These are phyloP conservation scores for Coluber constrictor DNA, from an alignment of 2,797 vertebrate species.

Conservation along the genomic window DNA sequence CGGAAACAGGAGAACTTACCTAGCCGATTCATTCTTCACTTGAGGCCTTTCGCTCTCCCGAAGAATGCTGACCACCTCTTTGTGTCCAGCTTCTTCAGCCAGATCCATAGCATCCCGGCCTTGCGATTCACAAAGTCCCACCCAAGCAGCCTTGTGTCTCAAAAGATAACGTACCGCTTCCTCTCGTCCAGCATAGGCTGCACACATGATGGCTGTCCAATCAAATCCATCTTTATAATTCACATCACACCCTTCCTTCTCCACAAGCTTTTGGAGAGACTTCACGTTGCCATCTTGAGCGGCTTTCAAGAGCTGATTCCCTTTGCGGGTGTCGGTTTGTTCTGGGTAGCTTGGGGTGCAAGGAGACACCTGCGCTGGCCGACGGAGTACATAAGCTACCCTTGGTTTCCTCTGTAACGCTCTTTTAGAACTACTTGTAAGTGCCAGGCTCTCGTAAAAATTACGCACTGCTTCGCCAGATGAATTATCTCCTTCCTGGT, in stretches of 20 bases:
- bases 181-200: slow-evolving; percentile 77
- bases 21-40: slow-evolving; percentile 31
- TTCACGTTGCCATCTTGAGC: slow-evolving; percentile 81
- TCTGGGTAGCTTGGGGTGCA: not conserved
- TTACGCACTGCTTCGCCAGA: slow-evolving; percentile 73
- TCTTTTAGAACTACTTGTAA: not conserved
- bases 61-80: slow-evolving; percentile 54
- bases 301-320: slow-evolving; percentile 73
- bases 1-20: not conserved
- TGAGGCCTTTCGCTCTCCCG: slow-evolving; percentile 49
- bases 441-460: slow-evolving; percentile 78
- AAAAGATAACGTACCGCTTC: slow-evolving; percentile 77
- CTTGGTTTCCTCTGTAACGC: slow-evolving; percentile 13
- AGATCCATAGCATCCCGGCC: slow-evolving; percentile 78
- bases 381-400: not conserved
- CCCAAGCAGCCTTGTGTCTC: slow-evolving; percentile 79
- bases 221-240: slow-evolving; percentile 80
- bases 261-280: slow-evolving; percentile 71
- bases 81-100: slow-evolving; percentile 72
- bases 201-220: slow-evolving; percentile 88
- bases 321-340: slow-evolving; percentile 8
- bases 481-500: slow-evolving; percentile 4
- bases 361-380: slow-evolving; percentile 9
- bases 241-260: slow-evolving; percentile 71
- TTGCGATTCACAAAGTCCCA: slow-evolving; percentile 81